These are phyloP conservation scores for Physocephala rufipes DNA, from an alignment of 2,888 invertebrate genomes.

Conservation along the genomic window DNA sequence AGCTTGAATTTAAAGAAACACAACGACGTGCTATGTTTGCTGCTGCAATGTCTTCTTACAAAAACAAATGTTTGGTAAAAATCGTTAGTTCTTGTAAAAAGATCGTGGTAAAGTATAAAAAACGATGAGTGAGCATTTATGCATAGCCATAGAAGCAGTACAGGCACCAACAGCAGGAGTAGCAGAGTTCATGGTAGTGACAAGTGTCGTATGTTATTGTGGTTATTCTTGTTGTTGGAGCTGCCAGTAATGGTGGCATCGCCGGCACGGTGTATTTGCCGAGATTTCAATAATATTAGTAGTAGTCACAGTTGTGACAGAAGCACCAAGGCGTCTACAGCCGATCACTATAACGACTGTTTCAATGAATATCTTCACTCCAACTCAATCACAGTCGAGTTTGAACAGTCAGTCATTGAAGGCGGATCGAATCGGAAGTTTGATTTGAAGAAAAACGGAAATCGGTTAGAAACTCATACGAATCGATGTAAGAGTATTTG, in stretches of 20 bases:
- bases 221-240: slow-evolving; percentile 23
- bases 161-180: not conserved
- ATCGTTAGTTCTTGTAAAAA: slow-evolving; percentile 19
- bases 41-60: not conserved
- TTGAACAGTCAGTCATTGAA: slow-evolving; percentile 30
- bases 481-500: no score
- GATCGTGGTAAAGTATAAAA: slow-evolving; percentile 23
- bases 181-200: slow-evolving; percentile 27
- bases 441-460: slow-evolving; percentile 28
- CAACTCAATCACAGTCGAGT: slow-evolving; percentile 32
- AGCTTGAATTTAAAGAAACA: no score
- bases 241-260: slow-evolving; percentile 11
- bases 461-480: not conserved
- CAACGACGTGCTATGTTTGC: no score
- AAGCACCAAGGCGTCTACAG: slow-evolving; percentile 6
- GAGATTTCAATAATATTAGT: no score
- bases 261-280: not conserved
- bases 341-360: slow-evolving; percentile 32
- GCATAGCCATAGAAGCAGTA: no score
- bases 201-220: slow-evolving; percentile 44
- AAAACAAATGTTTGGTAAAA: slow-evolving; percentile 9
- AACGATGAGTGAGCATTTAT: not conserved
- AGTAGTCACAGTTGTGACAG: not conserved
- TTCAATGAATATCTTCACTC: slow-evolving; percentile 9
- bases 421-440: slow-evolving; percentile 38